Conservation (phyloP, 2,113 vertebrate species). For the Ivindomyrus marchei region DNA sequence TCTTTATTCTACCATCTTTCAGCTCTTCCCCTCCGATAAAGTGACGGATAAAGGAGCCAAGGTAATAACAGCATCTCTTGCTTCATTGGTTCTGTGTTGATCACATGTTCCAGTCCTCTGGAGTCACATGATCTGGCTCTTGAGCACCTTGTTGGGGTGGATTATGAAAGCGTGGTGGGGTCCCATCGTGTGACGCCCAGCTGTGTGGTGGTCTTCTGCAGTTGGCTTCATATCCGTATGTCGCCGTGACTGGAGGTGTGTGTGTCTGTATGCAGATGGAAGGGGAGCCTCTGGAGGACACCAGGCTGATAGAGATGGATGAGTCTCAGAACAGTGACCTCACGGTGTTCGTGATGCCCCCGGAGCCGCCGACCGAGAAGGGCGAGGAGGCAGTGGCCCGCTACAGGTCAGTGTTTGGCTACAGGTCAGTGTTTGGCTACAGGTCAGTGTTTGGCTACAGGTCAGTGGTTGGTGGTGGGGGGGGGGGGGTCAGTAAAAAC, state of each 20-base stretch:
- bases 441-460: slow-evolving; percentile 44
- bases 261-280: slow-evolving; percentile 69
- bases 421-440: slow-evolving; percentile 74
- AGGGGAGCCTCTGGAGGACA: slow-evolving; percentile 76
- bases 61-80: slow-evolving; percentile 56
- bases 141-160: background rate
- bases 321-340: slow-evolving; percentile 96
- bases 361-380: slow-evolving; percentile 67
- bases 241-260: background rate
- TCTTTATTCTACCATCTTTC: slow-evolving; percentile 1
- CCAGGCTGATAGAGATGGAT: slow-evolving; percentile 83
- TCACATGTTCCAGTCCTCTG: background rate
- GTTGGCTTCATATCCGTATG: background rate
- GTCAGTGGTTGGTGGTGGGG: background rate
- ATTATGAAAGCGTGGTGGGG: background rate
- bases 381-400: slow-evolving; percentile 58
- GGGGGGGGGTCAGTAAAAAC: background rate
- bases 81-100: background rate
- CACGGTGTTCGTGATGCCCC: slow-evolving; percentile 89
- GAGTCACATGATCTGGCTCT: background rate
- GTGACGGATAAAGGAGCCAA: slow-evolving; percentile 85
- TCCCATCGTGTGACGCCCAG: background rate
- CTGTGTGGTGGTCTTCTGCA: background rate
- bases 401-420: slow-evolving; percentile 71
- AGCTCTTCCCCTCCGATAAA: slow-evolving; percentile 93